Evolutionary conservation across 1,140 invertebrate species (phyloP), one percentile per base, ranked within the genome.

Genomic region (Achatina immaculata): DNA sequence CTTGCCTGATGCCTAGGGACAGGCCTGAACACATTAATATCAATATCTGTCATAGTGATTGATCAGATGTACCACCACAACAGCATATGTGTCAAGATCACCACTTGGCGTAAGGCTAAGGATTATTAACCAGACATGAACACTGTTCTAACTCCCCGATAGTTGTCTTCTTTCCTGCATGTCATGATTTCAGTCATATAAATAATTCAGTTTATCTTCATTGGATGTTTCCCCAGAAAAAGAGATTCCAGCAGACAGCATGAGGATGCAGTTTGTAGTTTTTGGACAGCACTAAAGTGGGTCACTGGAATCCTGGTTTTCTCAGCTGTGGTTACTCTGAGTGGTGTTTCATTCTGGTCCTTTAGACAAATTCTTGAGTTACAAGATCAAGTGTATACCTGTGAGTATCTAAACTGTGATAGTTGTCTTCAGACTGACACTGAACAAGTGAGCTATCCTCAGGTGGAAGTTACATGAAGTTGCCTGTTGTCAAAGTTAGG

Each of bases 371-470:
- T 72, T 21, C 42, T 16, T 45, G 40, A 72, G 6, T n/a, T 72
- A 43, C 38, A 45, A 45, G 36, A 45, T 16, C 38, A 72, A n/a
- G 43, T 72, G 7, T 6, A 38, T 40, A 16, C 38, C 2, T 11
- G 69, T 72, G 40, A 72, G 69, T 72, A 45, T 66, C 9, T 9
- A 9, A 66, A 16, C 31, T n/a, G n/a, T n/a, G n/a, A n/a, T n/a
- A n/a, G n/a, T n/a, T n/a, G n/a, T n/a, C n/a, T 9, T 19, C 31
- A 9, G 14, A 14, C 9, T 66, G 9, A 66, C 7, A 16, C 31
- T 9, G 9, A 16, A 31, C 31, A n/a, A 14, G 48, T 51, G 11
- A 11, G 24, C 24, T 24, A 24, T 51, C 11, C 11, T 51, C 11
- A 11, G 11, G 24, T 51, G 48, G 24, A 14, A 51, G 24, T 24